Conservation (phyloP, 2,113 vertebrate genomes). For the Callopanchax toddi region DNA sequence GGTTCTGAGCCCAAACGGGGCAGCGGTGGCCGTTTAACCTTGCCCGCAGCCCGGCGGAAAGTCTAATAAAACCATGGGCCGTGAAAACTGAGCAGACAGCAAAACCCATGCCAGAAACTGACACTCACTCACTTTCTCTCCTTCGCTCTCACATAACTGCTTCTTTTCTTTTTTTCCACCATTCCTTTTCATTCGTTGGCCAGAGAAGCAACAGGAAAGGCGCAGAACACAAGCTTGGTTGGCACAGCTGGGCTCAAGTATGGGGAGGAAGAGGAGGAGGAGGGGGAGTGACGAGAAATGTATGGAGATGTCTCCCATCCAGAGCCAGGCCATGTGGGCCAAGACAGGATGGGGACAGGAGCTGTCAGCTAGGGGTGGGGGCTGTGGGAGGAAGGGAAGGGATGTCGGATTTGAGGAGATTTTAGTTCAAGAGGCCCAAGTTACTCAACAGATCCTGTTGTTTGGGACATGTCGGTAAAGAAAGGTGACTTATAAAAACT, state of each 20-base stretch:
- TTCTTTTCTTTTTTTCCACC: slow-evolving; percentile 46
- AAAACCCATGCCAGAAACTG: slow-evolving; percentile 67
- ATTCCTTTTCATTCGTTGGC: slow-evolving; percentile 59
- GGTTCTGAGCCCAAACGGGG: slow-evolving; percentile 58
- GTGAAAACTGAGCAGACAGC: slow-evolving; percentile 77
- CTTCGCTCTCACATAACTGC: slow-evolving; percentile 47
- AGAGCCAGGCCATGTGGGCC: slow-evolving; percentile 41
- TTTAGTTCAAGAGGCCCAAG: slow-evolving; percentile 16
- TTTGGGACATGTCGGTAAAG: slow-evolving; percentile 25
- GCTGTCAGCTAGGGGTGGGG: slow-evolving; percentile 48
- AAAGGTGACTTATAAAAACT: slow-evolving; percentile 56
- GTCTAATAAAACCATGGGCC: slow-evolving; percentile 75
- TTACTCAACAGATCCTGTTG: slow-evolving; percentile 48
- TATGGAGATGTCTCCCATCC: slow-evolving; percentile 52
- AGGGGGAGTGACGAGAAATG: slow-evolving; percentile 36
- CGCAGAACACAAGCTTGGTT: slow-evolving; percentile 51
- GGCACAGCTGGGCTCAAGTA: slow-evolving; percentile 58
- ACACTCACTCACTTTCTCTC: slow-evolving; percentile 54
- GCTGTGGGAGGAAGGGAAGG: slow-evolving; percentile 23
- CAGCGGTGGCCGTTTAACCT: slow-evolving; percentile 74
- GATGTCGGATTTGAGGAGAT: slow-evolving; percentile 43
- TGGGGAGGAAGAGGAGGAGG: slow-evolving; percentile 23
- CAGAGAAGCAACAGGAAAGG: slow-evolving; percentile 61
- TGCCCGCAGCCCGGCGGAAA: slow-evolving; percentile 67
- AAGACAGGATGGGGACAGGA: slow-evolving; percentile 58